Conservation (phyloP, 2,113 vertebrate genomes). For the Cryptotis parvus region DNA sequence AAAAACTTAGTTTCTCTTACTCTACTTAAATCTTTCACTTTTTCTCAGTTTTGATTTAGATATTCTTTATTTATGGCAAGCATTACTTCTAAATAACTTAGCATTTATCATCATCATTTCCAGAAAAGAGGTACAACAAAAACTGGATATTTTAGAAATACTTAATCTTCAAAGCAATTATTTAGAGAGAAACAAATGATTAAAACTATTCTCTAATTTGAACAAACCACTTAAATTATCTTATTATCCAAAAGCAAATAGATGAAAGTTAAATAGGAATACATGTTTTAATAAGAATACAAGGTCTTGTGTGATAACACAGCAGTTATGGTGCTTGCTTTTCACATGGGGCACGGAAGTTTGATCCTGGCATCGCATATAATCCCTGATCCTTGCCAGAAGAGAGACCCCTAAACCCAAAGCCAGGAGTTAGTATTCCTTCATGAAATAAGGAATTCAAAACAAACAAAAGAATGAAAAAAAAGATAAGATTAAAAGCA, state of each 20-base stretch:
- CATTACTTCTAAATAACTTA: slow-evolving; percentile 20
- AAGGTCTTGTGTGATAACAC: too few species aligned
- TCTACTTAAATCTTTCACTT: background rate
- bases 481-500: too few species aligned
- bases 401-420: too few species aligned
- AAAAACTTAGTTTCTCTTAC: background rate
- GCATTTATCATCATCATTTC: slow-evolving; percentile 12
- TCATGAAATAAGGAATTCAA: too few species aligned
- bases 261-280: background rate
- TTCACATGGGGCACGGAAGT: too few species aligned
- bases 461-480: too few species aligned
- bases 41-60: slow-evolving; percentile 7
- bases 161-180: background rate
- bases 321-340: too few species aligned
- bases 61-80: slow-evolving; percentile 36
- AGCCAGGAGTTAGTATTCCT: too few species aligned
- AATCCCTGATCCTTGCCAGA: too few species aligned
- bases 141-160: background rate
- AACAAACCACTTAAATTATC: background rate
- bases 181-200: background rate
- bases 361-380: too few species aligned
- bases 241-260: background rate
- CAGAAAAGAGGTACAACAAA: slow-evolving; percentile 4
- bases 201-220: background rate
- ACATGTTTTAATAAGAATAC: background rate